Base-by-base conservation (phyloP, 1,140 invertebrate genomes). In the Ridgeia piscesae region DNA sequence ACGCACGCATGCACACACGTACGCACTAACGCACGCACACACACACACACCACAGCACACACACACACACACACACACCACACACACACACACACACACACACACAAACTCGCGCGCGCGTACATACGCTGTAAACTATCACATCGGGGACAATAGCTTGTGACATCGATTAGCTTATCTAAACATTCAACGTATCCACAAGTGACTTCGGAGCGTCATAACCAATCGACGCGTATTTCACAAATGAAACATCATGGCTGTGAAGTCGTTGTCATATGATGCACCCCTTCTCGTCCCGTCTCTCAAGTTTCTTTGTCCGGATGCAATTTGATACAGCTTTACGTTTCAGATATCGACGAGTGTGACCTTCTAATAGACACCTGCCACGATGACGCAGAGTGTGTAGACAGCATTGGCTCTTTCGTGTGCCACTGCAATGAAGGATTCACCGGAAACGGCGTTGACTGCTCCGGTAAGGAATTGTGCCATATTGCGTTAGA, bases 371-470 rank as follows among this genome's bases (percentile, higher is more conserved):
- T 4, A 8, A 77, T 21, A 21, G 27, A 77, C 58, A 0, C 11
- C 6, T 77, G 58, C 27, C 11, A 77, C 58, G 17, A 77, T 2
- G 27, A 77, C 58, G 58, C 58, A 77, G 58, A 77, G 11, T 77
- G 58, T 77, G 58, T 4, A 77, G 58, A 77, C 58, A 77, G 27
- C 27, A 21, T 21, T 21, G 58, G 58, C 4, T 77, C 58, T 17
- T 77, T 14, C 89, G 4, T n/a, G 17, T 90, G 89, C 89, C 4
- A 17, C 21, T 90, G 89, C 35, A 4, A 14, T 11, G 11, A 34
- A 17, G 89, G 89, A 21, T 90, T n/a, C 89, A 90, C 89, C 34
- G 89, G 89, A 42, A n/a, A 90, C n/a, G 89, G 34, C 11, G 6
- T 77, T 21, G 27, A 9, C 27, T 77, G 58, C 58, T 4, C 14